Percentiles rank a stretch among this genome's conserved stretches.
Evolutionary conservation across 2,888 invertebrate species (phyloP).

Genomic region (Euclidia mi): DNA sequence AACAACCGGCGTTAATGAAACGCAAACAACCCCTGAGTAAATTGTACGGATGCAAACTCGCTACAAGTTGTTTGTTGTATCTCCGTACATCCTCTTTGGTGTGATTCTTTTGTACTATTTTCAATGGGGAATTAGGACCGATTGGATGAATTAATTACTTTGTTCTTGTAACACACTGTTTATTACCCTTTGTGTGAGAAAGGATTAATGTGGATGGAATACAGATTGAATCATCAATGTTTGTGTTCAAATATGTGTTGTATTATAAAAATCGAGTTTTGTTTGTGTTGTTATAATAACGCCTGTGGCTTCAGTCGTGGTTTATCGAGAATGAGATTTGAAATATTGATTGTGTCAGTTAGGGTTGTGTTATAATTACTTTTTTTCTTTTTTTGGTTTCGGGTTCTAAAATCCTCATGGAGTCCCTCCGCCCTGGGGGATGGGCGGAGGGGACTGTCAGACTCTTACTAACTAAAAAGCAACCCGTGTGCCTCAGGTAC

Average conservation of each 20-base stretch:
- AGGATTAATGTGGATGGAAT: constrained; percentile 2
- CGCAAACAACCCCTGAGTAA: constrained; percentile 78
- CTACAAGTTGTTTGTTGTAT: constrained; percentile 60
- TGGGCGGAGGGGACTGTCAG: too few relatives aligned
- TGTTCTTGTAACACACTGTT: constrained; percentile 8
- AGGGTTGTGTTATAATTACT: too few relatives aligned
- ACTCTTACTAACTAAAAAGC: too few relatives aligned
- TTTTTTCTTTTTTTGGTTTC: too few relatives aligned
- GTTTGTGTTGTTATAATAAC: too few relatives aligned
- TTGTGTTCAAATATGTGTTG: constrained; percentile 3
- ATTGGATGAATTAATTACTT: constrained; percentile 42
- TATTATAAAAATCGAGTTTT: neutral
- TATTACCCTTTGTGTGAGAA: neutral
- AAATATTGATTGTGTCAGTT: too few relatives aligned
- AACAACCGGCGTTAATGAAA: constrained; percentile 83
- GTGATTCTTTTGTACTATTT: constrained; percentile 42
- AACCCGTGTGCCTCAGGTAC: too few relatives aligned
- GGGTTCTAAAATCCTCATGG: too few relatives aligned
- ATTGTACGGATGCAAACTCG: constrained; percentile 70
- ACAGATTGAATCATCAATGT: neutral
- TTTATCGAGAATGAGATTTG: too few relatives aligned
- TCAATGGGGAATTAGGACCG: constrained; percentile 35
- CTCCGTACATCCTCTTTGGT: constrained; percentile 38
- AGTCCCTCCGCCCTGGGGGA: too few relatives aligned
- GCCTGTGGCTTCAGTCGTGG: too few relatives aligned